A percentile compares a stretch with the other conserved stretches of the same genome.
Evolutionary conservation across 2,888 invertebrate genomes (phyloP).

Genomic region (Calameuta idolon): DNA sequence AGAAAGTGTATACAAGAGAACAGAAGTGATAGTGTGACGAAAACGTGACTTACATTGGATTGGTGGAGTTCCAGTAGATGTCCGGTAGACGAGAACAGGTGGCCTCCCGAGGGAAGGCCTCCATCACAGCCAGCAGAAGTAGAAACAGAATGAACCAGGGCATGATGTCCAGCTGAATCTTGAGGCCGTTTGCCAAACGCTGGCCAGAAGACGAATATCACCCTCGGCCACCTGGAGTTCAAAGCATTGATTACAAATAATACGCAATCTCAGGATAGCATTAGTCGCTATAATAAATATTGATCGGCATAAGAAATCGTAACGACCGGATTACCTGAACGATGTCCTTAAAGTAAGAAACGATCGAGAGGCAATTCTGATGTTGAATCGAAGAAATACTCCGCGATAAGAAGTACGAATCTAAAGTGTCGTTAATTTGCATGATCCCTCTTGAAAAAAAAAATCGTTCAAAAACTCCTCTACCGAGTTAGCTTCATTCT

Average conservation of each 20-base stretch:
- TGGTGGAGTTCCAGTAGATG: slow-evolving; percentile 72
- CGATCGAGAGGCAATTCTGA: neutral
- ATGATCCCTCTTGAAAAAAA: neutral
- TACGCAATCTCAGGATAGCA: neutral
- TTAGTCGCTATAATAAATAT: neutral
- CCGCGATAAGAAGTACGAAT: neutral
- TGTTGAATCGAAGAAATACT: neutral
- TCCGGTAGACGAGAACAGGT: slow-evolving; percentile 69
- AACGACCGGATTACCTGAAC: neutral
- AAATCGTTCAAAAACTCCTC: neutral
- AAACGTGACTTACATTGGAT: slow-evolving; percentile 69
- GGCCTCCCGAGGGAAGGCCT: slow-evolving; percentile 69
- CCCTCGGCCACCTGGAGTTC: slow-evolving; percentile 48
- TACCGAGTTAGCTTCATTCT: neutral
- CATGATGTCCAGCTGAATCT: slow-evolving; percentile 67
- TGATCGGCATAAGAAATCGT: neutral
- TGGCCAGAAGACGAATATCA: slow-evolving; percentile 45
- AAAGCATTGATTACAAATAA: slow-evolving; percentile 6
- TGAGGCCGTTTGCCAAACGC: slow-evolving; percentile 62
- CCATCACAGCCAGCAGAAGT: slow-evolving; percentile 69
- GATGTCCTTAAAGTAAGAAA: neutral
- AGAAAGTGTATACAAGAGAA: neutral
- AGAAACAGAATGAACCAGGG: slow-evolving; percentile 70
- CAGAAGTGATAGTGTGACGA: neutral
- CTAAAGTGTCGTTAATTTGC: neutral